Evolutionary conservation across 2,113 vertebrate species (phyloP).

Genomic region (Sciurus niger): DNA sequence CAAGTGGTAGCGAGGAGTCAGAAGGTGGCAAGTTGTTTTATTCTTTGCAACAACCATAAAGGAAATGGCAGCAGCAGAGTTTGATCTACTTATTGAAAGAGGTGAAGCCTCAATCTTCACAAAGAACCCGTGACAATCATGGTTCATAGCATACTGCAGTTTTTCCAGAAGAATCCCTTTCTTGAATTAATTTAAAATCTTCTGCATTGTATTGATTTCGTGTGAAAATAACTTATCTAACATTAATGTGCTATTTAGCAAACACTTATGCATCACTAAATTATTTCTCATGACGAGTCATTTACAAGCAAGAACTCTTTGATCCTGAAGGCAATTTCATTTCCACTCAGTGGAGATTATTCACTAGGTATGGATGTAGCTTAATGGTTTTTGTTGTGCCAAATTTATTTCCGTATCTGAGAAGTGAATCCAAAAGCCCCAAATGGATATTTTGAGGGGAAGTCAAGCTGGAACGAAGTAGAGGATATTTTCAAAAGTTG

Average conservation of each 20-base stretch:
- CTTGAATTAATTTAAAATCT: not conserved
- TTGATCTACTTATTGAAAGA: constrained; percentile 10
- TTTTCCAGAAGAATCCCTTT: constrained; percentile 38
- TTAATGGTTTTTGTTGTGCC: not conserved
- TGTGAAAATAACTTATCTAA: constrained; percentile 22
- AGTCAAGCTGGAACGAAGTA: too few species aligned
- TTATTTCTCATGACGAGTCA: not conserved
- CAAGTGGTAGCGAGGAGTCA: not conserved
- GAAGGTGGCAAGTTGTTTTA: not conserved
- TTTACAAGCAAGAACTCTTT: not conserved
- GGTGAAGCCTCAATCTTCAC: not conserved
- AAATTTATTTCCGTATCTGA: constrained; percentile 44
- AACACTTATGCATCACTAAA: not conserved
- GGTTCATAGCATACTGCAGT: not conserved
- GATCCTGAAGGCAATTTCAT: not conserved
- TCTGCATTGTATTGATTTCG: constrained; percentile 9
- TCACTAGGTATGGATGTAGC: constrained; percentile 1
- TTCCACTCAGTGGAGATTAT: not conserved
- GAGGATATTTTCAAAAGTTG: not conserved
- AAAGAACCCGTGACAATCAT: constrained; percentile 26
- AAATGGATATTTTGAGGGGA: not conserved
- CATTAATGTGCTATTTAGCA: constrained; percentile 22
- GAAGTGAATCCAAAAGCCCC: not conserved
- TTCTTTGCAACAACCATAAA: not conserved
- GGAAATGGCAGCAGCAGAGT: not conserved